These are phyloP conservation scores for Psococerastis gibbosa DNA, from an alignment of 2,888 invertebrate genomes.

Conservation along the genomic window DNA sequence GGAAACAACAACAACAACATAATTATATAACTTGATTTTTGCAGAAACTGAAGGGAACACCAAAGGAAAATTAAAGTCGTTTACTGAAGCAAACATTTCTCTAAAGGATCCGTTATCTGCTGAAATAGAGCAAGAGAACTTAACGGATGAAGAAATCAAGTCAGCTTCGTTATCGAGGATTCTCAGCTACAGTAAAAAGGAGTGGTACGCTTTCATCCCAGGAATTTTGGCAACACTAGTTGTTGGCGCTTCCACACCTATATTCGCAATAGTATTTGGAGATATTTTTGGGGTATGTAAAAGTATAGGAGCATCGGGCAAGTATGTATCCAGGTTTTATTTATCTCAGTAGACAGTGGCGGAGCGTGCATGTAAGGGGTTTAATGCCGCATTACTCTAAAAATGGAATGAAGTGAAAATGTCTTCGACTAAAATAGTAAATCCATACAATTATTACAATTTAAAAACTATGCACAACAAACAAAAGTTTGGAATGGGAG, in stretches of 20 bases:
- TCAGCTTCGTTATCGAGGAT: conserved; percentile 32
- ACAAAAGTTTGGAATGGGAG: too few species aligned
- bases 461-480: too few species aligned
- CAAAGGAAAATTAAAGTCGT: not conserved
- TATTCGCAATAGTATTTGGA: conserved; percentile 53
- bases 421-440: not conserved
- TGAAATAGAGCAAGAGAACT: not conserved
- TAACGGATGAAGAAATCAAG: not conserved
- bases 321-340: too few species aligned
- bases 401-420: not conserved
- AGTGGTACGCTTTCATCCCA: conserved; percentile 41
- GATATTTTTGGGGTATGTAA: conserved; percentile 42
- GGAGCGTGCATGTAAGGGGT: too few species aligned
- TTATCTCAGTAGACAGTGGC: too few species aligned
- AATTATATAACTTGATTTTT: not conserved
- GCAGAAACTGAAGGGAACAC: not conserved
- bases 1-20: too few species aligned
- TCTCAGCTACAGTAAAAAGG: conserved; percentile 39
- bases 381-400: too few species aligned
- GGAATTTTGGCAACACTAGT: conserved; percentile 42
- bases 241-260: conserved; percentile 53
- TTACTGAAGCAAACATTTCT: too few species aligned
- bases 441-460: too few species aligned
- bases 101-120: not conserved
- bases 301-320: too few species aligned